A percentile compares a stretch with the other conserved stretches of the same genome.
These are phyloP conservation scores for Calvadosia cruxmelitensis DNA, from an alignment of 30 jellyfish, hydroid and myxozoan genomes.

Conservation along the genomic window DNA sequence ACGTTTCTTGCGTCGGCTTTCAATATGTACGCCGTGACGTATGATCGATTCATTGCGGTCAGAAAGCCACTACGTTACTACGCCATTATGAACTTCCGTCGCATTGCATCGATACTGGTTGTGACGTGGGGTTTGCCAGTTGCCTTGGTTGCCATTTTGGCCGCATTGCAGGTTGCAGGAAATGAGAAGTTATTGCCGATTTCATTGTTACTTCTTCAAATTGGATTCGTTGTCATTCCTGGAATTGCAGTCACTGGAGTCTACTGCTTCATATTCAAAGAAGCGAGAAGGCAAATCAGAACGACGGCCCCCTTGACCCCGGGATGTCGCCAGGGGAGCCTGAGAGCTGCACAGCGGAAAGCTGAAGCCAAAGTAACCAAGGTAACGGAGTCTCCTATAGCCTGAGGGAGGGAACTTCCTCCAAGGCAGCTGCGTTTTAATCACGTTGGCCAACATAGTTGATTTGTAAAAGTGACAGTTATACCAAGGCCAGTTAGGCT, in stretches of 20 bases:
- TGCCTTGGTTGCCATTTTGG: constrained; percentile 6
- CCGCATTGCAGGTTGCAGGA: constrained; percentile 8
- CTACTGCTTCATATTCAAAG: constrained; percentile 27
- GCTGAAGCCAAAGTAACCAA: constrained; percentile 41
- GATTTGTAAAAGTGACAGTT: no score
- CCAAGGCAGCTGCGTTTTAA: no score
- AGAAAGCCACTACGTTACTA: constrained; percentile 39
- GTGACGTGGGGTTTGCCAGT: constrained; percentile 54
- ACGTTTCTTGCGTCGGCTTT: constrained; percentile 48
- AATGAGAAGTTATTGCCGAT: neutral
- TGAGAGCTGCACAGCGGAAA: constrained; percentile 18
- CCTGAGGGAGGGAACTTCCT: no score
- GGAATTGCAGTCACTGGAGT: constrained; percentile 21
- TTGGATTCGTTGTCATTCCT: constrained; percentile 42
- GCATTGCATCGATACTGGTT: constrained; percentile 12
- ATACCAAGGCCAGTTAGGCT: no score
- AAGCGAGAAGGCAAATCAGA: constrained; percentile 35
- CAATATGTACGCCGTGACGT: constrained; percentile 49
- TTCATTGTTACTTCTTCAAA: constrained; percentile 15
- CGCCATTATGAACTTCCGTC: constrained; percentile 40
- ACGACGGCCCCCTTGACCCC: constrained; percentile 24
- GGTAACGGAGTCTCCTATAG: constrained; percentile 10
- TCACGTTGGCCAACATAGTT: no score
- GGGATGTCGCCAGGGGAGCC: constrained; percentile 1
- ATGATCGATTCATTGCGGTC: constrained; percentile 51